Evolutionary conservation across 1,140 invertebrate species (phyloP).

Genomic region (Sminthurides bifidus): DNA sequence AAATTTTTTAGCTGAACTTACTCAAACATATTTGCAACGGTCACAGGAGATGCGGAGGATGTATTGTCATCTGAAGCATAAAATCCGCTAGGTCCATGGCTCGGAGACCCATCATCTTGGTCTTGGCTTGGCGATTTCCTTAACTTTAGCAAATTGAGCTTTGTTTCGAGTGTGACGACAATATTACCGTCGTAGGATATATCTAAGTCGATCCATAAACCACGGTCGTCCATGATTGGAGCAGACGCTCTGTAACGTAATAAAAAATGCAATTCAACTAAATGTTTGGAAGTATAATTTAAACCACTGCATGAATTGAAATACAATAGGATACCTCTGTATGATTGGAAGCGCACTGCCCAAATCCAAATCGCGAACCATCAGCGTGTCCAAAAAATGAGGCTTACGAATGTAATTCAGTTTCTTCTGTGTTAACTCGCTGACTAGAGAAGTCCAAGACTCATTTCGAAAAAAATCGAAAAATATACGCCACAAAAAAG

Average conservation of each 20-base stretch:
- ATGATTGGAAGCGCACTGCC: constrained; percentile 65
- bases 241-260: constrained; percentile 46
- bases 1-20: no score
- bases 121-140: constrained; percentile 34
- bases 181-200: constrained; percentile 77
- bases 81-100: background rate
- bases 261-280: background rate
- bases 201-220: constrained; percentile 86
- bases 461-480: constrained; percentile 63
- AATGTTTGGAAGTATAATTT: background rate
- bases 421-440: constrained; percentile 73
- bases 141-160: constrained; percentile 85
- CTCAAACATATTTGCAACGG: constrained; percentile 48
- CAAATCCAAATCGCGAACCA: constrained; percentile 61
- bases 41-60: background rate
- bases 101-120: background rate
- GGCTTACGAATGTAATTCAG: constrained; percentile 74
- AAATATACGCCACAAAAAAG: constrained; percentile 57
- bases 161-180: constrained; percentile 84
- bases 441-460: constrained; percentile 48
- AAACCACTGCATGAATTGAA: background rate
- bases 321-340: constrained; percentile 35
- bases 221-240: constrained; percentile 68
- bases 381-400: constrained; percentile 73
- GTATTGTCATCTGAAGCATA: background rate